phyloP scores from a whole-genome alignment of 2,888 invertebrate genomes.

The Leucophenga maculata region DNA sequence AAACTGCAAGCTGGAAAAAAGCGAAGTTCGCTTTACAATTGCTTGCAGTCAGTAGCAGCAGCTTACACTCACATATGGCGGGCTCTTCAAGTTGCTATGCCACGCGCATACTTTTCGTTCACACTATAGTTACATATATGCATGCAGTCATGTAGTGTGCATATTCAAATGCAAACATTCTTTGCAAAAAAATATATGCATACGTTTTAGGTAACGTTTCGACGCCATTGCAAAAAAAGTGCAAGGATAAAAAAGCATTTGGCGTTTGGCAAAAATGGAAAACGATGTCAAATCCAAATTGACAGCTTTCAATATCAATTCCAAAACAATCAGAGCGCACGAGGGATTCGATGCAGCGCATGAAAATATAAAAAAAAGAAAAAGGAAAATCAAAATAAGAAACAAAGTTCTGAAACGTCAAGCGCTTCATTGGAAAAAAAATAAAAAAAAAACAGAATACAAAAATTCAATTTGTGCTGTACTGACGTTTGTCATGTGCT shows the following conservation, averaged over 20 bases:
- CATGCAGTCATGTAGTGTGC: neutral
- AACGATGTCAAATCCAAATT: slow-evolving; percentile 64
- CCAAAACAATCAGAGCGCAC: slow-evolving; percentile 59
- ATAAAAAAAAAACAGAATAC: too few species aligned
- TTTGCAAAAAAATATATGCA: too few species aligned
- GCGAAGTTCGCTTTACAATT: neutral
- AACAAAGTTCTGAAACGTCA: neutral
- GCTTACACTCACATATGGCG: slow-evolving; percentile 35
- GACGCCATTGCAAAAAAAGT: slow-evolving; percentile 3
- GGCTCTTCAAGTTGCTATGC: slow-evolving; percentile 2
- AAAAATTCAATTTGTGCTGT: too few species aligned
- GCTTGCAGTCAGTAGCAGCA: neutral
- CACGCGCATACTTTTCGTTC: neutral
- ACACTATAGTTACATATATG: too few species aligned
- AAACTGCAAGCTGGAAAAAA: neutral
- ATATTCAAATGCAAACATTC: neutral
- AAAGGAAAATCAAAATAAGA: slow-evolving; percentile 37
- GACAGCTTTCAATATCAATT: slow-evolving; percentile 64
- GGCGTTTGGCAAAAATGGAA: slow-evolving; percentile 44
- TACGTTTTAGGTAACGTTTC: neutral
- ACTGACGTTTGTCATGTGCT: too few species aligned
- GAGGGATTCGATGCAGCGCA: slow-evolving; percentile 33
- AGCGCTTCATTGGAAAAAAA: neutral
- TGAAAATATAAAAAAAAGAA: slow-evolving; percentile 38
- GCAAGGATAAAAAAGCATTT: slow-evolving; percentile 4